Evolutionary conservation across 2,113 vertebrate species (phyloP).

Genomic region (Gymnocephalus cernua): DNA sequence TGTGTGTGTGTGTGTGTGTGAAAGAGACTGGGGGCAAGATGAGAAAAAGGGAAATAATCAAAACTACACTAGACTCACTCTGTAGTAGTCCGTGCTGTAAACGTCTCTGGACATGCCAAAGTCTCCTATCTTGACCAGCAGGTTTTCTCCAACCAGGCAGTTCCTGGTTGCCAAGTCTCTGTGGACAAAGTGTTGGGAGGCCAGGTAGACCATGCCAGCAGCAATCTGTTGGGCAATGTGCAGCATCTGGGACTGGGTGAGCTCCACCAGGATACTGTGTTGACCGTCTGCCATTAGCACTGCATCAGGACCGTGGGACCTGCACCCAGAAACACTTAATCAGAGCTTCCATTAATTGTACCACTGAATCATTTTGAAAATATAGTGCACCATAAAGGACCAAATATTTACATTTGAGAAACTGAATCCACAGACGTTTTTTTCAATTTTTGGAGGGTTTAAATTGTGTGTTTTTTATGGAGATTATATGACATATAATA

Average conservation of each 20-base stretch:
- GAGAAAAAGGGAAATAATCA: background rate
- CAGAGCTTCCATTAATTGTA: background rate
- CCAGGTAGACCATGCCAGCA: conserved; percentile 98
- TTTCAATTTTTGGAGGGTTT: background rate
- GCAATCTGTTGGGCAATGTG: conserved; percentile 99
- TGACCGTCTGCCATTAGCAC: conserved; percentile 95
- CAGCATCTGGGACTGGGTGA: conserved; percentile 98
- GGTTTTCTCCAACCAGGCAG: conserved; percentile 97
- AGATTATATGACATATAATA: too few species aligned
- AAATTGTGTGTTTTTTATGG: too few species aligned
- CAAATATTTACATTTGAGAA: background rate
- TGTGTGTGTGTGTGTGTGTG: background rate
- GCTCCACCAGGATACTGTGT: conserved; percentile 89
- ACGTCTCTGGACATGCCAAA: conserved; percentile 99
- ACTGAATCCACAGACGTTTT: background rate
- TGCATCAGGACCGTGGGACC: conserved; percentile 96
- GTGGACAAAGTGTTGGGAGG: conserved; percentile 98
- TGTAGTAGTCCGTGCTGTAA: conserved; percentile 99
- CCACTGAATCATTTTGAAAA: background rate
- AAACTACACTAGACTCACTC: conserved; percentile 86
- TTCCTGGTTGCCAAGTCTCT: conserved; percentile 98
- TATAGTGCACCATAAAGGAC: background rate
- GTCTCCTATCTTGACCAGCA: conserved; percentile 99
- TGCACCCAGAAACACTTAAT: conserved; percentile 63
- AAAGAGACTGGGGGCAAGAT: background rate